Conservation (phyloP, 2,888 invertebrate genomes). For the Dicyrtomina minuta region DNA sequence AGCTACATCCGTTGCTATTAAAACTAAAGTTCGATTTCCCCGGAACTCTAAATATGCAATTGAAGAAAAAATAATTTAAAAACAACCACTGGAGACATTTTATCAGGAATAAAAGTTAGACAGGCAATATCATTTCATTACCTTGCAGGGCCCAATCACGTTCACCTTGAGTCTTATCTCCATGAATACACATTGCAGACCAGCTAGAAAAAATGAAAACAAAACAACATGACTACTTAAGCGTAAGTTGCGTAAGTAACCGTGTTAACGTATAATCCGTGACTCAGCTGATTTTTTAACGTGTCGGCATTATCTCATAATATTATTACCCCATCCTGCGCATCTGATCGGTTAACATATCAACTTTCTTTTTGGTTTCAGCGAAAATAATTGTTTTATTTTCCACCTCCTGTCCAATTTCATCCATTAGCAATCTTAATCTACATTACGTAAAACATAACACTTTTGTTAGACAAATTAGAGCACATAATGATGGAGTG, state of each 20-base stretch:
- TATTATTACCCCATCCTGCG: constrained; percentile 65
- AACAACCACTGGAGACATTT: neutral
- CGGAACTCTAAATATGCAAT: constrained; percentile 69
- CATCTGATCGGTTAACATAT: constrained; percentile 67
- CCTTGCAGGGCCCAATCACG: constrained; percentile 89
- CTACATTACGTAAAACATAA: too few relatives aligned
- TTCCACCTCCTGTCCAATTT: constrained; percentile 67
- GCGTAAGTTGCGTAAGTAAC: too few relatives aligned
- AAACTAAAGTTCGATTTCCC: constrained; percentile 79
- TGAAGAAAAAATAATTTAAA: neutral
- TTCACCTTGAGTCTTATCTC: constrained; percentile 91
- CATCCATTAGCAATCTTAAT: constrained; percentile 63
- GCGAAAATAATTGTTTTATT: constrained; percentile 72
- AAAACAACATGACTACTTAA: too few relatives aligned
- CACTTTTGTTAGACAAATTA: too few relatives aligned
- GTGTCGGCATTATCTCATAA: too few relatives aligned
- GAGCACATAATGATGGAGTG: too few relatives aligned
- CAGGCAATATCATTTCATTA: too few relatives aligned
- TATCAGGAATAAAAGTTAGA: too few relatives aligned
- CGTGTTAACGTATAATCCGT: too few relatives aligned
- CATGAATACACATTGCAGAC: constrained; percentile 87
- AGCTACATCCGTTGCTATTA: constrained; percentile 93
- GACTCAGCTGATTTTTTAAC: too few relatives aligned
- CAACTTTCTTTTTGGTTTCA: constrained; percentile 71
- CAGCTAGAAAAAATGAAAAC: too few relatives aligned